phyloP scores from a whole-genome alignment of 2,113 vertebrate species.

The Mystacornis crossleyi region DNA sequence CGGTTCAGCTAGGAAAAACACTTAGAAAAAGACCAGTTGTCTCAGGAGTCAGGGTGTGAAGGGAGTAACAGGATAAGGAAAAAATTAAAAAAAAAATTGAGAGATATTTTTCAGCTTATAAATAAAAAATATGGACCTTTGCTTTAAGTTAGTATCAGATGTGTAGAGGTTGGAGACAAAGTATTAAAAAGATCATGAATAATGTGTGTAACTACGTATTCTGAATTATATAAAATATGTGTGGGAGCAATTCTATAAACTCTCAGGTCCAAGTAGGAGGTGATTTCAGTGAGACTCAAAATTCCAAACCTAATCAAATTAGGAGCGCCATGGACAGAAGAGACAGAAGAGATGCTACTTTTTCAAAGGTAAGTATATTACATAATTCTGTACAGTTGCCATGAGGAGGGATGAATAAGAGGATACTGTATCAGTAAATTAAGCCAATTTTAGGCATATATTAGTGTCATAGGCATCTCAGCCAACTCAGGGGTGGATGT shows the following conservation, averaged over 20 bases:
- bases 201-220: not conserved
- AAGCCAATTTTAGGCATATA: not conserved
- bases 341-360: not conserved
- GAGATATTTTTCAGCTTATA: not conserved
- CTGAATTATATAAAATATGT: not conserved
- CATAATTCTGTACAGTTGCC: not conserved
- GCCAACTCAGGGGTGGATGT: not conserved
- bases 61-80: not conserved
- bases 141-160: not conserved
- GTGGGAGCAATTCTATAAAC: not conserved
- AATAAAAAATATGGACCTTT: not conserved
- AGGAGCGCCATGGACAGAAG: not conserved
- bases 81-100: not conserved
- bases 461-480: not conserved
- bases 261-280: not conserved
- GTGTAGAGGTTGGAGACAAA: not conserved
- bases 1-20: not conserved
- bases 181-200: not conserved
- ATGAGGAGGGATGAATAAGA: not conserved
- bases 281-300: not conserved
- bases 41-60: not conserved
- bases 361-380: not conserved
- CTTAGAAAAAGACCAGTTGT: not conserved
- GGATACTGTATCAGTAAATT: not conserved
- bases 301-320: not conserved